Base-by-base conservation (phyloP, 1,140 invertebrate genomes). In the Chrysoperla carnea region DNA sequence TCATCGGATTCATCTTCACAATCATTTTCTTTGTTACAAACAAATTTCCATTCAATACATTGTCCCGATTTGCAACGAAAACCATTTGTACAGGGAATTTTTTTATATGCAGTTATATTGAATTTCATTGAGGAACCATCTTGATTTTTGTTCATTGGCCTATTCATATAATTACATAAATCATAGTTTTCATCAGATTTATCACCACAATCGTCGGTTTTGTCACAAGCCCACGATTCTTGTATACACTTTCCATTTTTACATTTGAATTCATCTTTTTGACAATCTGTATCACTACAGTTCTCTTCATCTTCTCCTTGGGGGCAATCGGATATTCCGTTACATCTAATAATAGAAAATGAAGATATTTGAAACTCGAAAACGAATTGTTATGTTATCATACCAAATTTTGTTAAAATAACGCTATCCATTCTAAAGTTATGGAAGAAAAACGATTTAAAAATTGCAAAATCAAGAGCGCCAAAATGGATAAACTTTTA, bases 1-100 rank as follows among this genome's bases (percentile, higher is more conserved):
- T 80, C 77, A 50, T 81, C 77, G 40, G 66, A 69, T 11, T 58
- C 70, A 53, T 84, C 80, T 4, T 62, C 64, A 56, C 84, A 87
- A 55, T 87, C 69, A 23, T 66, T 55, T 29, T 63, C 56, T 4
- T 68, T 67, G 58, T 90, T 73, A 61, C 84, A 89, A 1, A 78
- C 57, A 4, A 72, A 54, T 2, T 50, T 52, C 46, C 69, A 69
- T 35, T 76, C 66, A 1, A 84, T 57, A 53, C 81, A 84, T 14
- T 67, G 55, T 1, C 70, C 70, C 47, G 65, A 72, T 35, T 60
- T 57, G 52, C 82, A 86, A 15, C 58, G 60, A 53, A 67, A 82
- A 0, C 60, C 59, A 46, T 68, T 55, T 11, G 53, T 50, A 46
- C 69, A 72, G 0, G 52, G 46, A 2, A 42, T 29, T 6, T 33